Conservation (phyloP, 1,140 invertebrate species). For the Bombus vancouverensis region DNA sequence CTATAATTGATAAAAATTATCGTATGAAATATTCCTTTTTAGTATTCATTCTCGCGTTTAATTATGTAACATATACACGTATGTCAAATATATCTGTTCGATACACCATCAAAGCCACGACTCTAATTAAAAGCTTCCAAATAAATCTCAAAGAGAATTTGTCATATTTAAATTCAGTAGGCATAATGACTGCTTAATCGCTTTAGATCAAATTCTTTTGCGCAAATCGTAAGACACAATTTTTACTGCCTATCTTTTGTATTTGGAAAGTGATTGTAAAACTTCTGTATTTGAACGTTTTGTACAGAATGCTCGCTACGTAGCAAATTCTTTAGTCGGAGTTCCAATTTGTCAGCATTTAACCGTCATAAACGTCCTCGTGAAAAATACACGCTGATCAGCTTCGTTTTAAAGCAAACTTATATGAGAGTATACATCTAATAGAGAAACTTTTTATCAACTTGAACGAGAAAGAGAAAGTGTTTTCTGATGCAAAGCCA, state of each 20-base stretch:
- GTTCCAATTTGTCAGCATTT: neutral
- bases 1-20: no score
- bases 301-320: no score
- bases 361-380: neutral
- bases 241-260: no score
- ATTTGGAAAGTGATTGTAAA: no score
- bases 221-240: no score
- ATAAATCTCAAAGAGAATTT: neutral
- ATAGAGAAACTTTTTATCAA: conserved; percentile 58
- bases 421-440: conserved; percentile 11
- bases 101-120: no score
- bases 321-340: neutral
- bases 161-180: no score
- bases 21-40: neutral
- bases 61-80: no score
- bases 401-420: conserved; percentile 24
- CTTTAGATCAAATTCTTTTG: no score
- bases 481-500: conserved; percentile 22
- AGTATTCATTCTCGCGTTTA: neutral
- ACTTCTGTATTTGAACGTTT: no score
- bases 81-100: no score
- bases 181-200: no score
- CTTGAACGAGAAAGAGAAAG: conserved; percentile 22
- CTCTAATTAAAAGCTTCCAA: neutral
- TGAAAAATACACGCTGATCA: neutral